Evolutionary conservation across 1,140 invertebrate species (phyloP), one percentile per base, ranked within the genome.

Genomic region (Bilobella aurantiaca): DNA sequence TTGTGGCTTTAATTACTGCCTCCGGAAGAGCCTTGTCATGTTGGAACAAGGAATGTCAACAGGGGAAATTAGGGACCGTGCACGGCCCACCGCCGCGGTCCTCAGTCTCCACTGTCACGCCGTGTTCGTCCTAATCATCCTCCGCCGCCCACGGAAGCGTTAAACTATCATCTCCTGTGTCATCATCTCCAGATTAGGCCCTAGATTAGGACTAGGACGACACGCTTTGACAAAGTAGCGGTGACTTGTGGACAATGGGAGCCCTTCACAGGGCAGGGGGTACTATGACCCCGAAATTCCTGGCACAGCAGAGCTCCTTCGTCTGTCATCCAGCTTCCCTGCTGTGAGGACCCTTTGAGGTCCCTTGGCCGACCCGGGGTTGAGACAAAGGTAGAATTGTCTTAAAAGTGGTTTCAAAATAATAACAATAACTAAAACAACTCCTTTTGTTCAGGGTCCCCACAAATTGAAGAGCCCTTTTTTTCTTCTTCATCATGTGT

Each of bases 1-100:
- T 62, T 23, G 3, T 27, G 14, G 59, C 32, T 62, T 62, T 62
- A 62, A 62, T 62, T 62, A 62, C 3, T 62, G 59, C 59, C 59
- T 37, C 25, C 25, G 59, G 59, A 42, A 34, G 27, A n/a, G 3
- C 25, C 12, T 16, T 34, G 28, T 59, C 58, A 59, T 29, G 28
- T 34, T 31, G 23, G 5, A 42, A 12, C n/a, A n/a, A 37, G 59
- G 59, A 62, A 62, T 62, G 59, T 62, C 59, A 62, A 62, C 30
- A 62, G 28, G 18, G 29, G 49, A 23, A 5, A 23, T 42, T 42
- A 42, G 53, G n/a, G 23, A 8, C 53, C 12, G n/a, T 23, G 8
- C n/a, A n/a, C n/a, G n/a, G n/a, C 8, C 8, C 12, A n/a, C 27
- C 12, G 27, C 12, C 5, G 27, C 21, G 53, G n/a, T n/a, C n/a